Evolutionary conservation across 2,888 invertebrate species (phyloP).

Genomic region (Nezara viridula): DNA sequence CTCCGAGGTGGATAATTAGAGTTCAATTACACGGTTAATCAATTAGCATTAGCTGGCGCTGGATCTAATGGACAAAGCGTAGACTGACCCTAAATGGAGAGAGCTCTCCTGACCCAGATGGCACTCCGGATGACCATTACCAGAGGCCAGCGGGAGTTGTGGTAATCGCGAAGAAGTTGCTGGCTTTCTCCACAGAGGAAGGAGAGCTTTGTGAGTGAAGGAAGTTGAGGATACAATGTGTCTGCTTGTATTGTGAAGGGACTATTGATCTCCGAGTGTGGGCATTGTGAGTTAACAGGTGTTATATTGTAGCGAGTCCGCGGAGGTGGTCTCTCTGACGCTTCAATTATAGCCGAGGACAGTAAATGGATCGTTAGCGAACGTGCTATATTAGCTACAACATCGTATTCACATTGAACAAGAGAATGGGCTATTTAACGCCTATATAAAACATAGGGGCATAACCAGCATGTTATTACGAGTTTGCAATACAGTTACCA

Average conservation of each 20-base stretch:
- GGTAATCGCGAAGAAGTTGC: neutral
- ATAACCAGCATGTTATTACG: too few species aligned
- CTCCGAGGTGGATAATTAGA: neutral
- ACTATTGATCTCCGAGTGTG: neutral
- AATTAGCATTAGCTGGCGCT: neutral
- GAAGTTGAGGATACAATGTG: neutral
- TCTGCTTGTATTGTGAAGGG: neutral
- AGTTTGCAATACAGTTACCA: too few species aligned
- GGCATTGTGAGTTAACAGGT: constrained; percentile 1
- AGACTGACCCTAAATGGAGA: neutral
- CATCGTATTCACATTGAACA: neutral
- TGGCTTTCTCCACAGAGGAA: constrained; percentile 1
- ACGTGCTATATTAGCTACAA: neutral
- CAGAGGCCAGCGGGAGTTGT: neutral
- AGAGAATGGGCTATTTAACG: neutral
- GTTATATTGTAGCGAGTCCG: neutral
- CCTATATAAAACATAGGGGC: neutral
- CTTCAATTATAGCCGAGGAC: neutral
- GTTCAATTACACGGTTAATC: constrained; percentile 26
- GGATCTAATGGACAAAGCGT: neutral
- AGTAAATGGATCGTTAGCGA: neutral
- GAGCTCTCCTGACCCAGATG: constrained; percentile 12
- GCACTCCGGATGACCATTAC: constrained; percentile 13
- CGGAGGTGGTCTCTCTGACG: neutral
- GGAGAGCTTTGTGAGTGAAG: neutral